Percentiles rank a stretch among this genome's conserved stretches.
Conservation (phyloP, 2,113 vertebrate genomes). For the Barnardius zonarius region DNA sequence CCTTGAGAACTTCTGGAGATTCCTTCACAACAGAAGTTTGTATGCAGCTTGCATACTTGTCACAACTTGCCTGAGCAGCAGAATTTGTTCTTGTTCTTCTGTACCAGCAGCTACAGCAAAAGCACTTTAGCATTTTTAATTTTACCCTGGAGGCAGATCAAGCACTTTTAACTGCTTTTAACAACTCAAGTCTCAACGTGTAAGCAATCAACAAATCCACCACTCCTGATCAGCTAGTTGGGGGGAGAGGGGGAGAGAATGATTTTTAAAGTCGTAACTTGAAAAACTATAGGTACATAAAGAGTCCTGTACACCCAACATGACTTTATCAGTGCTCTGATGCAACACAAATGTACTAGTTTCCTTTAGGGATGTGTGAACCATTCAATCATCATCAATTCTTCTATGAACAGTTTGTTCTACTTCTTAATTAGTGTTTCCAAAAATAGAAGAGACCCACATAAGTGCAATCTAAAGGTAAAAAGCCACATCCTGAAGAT, state of each 20-base stretch:
- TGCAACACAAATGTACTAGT: constrained; percentile 45
- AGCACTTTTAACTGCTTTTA: constrained; percentile 39
- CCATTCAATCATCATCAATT: constrained; percentile 47
- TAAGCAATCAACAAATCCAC: neutral
- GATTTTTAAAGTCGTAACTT: neutral
- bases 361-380: constrained; percentile 64
- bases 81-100: neutral
- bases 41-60: neutral
- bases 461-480: constrained; percentile 10
- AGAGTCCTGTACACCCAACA: neutral
- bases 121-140: constrained; percentile 3
- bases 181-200: constrained; percentile 44
- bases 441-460: constrained; percentile 70
- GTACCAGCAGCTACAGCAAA: neutral
- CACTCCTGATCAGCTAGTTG: neutral
- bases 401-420: constrained; percentile 69
- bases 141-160: constrained; percentile 30
- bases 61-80: constrained; percentile 23
- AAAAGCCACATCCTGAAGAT: constrained; percentile 43
- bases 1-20: neutral
- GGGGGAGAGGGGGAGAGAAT: neutral
- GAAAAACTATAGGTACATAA: constrained; percentile 41
- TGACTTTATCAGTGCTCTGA: constrained; percentile 47
- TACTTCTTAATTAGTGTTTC: constrained; percentile 73
- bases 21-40: neutral